These are phyloP conservation scores for Callipepla squamata DNA, from an alignment of 2,113 vertebrate species.

Conservation along the genomic window DNA sequence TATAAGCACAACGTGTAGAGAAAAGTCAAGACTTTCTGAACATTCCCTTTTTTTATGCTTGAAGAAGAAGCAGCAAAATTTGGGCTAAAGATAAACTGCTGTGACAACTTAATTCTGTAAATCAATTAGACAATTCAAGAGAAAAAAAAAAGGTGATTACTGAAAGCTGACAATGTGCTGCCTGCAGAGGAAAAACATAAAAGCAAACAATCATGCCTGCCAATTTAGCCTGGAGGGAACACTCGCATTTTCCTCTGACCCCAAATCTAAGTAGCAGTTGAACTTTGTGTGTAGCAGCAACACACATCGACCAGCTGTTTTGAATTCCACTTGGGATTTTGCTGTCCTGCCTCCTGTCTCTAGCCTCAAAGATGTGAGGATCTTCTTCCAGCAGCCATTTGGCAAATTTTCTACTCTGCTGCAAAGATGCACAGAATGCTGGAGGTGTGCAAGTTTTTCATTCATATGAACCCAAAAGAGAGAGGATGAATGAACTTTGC, in stretches of 20 bases:
- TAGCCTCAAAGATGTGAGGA: neutral
- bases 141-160: constrained; percentile 18
- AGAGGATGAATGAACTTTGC: neutral
- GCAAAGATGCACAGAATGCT: neutral
- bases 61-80: constrained; percentile 2
- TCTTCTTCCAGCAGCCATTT: neutral
- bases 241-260: constrained; percentile 45
- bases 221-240: constrained; percentile 41
- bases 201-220: constrained; percentile 22
- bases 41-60: neutral
- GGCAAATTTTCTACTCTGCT: neutral
- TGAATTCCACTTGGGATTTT: constrained; percentile 2
- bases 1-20: neutral
- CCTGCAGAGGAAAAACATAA: constrained; percentile 20
- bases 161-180: constrained; percentile 32
- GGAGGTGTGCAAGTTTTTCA: neutral
- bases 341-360: neutral
- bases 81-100: neutral
- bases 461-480: neutral
- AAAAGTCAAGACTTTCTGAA: neutral
- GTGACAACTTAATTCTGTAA: constrained; percentile 57
- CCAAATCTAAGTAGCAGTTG: constrained; percentile 44
- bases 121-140: constrained; percentile 46
- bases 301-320: constrained; percentile 33
- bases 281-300: constrained; percentile 26